Conservation (phyloP, 30 jellyfish, hydroid and myxozoan species). For the Aurelia sp. region DNA sequence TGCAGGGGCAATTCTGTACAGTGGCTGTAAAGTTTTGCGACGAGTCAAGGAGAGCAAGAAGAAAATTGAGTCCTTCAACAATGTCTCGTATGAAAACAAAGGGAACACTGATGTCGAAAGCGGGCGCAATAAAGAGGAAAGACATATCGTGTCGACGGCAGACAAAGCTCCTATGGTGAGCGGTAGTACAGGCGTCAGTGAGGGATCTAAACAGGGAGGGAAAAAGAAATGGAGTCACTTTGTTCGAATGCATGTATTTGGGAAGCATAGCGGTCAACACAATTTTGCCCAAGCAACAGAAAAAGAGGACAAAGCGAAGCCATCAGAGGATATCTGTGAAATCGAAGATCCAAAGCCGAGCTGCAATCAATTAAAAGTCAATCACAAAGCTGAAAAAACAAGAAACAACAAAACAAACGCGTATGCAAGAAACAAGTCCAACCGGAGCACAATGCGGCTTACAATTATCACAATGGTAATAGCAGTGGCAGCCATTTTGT, state of each 20-base stretch:
- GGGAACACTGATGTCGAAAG: neutral
- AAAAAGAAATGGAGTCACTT: too few relatives aligned
- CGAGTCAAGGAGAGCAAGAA: conserved; percentile 22
- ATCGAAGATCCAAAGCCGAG: neutral
- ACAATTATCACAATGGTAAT: conserved; percentile 38
- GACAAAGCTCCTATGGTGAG: too few relatives aligned
- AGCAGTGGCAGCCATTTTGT: conserved; percentile 42
- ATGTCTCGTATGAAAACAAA: neutral
- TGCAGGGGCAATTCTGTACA: conserved; percentile 29
- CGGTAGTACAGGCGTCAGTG: too few relatives aligned
- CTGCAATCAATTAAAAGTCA: neutral
- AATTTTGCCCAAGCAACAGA: neutral
- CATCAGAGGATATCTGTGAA: neutral
- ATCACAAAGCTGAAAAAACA: neutral
- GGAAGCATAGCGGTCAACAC: too few relatives aligned
- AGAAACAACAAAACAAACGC: neutral
- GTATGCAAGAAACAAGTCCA: conserved; percentile 6
- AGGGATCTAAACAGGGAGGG: too few relatives aligned
- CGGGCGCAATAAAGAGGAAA: neutral
- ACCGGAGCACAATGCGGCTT: conserved; percentile 15
- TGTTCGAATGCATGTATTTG: too few relatives aligned
- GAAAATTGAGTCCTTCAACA: conserved; percentile 25
- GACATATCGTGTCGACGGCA: too few relatives aligned
- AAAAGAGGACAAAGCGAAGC: neutral
- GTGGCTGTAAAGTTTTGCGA: conserved; percentile 39